Conservation (phyloP, 2,797 vertebrate genomes). For the Danio albolineatus region DNA sequence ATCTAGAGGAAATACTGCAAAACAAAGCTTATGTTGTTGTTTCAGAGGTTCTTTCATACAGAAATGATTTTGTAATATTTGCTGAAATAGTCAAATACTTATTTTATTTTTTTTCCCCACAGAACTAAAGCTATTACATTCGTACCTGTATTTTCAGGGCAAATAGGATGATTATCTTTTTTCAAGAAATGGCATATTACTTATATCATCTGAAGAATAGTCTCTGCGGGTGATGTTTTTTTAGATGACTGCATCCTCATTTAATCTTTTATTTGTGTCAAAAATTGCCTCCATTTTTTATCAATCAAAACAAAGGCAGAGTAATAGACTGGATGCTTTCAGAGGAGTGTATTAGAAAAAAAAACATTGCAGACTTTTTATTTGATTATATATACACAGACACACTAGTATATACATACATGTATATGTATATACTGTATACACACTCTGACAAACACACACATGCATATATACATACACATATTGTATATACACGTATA, state of each 20-base stretch:
- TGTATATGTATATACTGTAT: too few species aligned
- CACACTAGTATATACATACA: too few species aligned
- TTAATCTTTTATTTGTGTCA: conserved; percentile 65
- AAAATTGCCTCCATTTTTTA: conserved; percentile 85
- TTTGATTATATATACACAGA: too few species aligned
- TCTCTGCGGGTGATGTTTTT: conserved; percentile 64
- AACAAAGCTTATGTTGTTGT: conserved; percentile 30
- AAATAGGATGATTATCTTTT: conserved; percentile 77
- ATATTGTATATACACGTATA: too few species aligned
- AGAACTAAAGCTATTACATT: conserved; percentile 74
- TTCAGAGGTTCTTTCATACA: conserved; percentile 59
- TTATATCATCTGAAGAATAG: conserved; percentile 72
- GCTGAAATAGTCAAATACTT: conserved; percentile 65
- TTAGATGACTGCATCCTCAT: conserved; percentile 70
- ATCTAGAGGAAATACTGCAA: conserved; percentile 10
- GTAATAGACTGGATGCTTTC: conserved; percentile 70
- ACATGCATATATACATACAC: too few species aligned
- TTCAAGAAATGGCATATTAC: conserved; percentile 78
- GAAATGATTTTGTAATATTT: conserved; percentile 59
- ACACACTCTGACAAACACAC: too few species aligned
- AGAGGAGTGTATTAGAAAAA: conserved; percentile 49
- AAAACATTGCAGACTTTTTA: background rate
- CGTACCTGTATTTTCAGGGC: conserved; percentile 63
- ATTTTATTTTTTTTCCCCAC: conserved; percentile 53
- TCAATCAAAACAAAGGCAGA: conserved; percentile 80